phyloP scores from a whole-genome alignment of 2,888 invertebrate species.

The Papilio elwesi region DNA sequence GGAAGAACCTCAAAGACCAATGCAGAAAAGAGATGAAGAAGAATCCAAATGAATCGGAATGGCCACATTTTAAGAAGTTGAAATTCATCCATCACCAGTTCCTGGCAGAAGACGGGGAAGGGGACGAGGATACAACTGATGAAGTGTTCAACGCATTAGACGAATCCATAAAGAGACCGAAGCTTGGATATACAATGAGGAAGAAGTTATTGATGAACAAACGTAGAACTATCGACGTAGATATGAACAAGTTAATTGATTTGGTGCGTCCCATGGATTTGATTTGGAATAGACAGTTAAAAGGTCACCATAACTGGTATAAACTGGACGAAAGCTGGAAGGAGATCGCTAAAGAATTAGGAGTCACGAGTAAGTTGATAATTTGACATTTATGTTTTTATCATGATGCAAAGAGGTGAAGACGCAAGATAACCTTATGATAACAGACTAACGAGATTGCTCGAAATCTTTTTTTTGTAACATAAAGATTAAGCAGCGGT shows the following conservation, averaged over 20 bases:
- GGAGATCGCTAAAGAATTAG: slow-evolving; percentile 73
- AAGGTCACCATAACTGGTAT: slow-evolving; percentile 80
- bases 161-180: slow-evolving; percentile 74
- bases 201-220: slow-evolving; percentile 77
- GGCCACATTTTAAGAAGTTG: slow-evolving; percentile 75
- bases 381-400: not conserved
- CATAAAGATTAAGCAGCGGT: no score
- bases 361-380: slow-evolving; percentile 71
- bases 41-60: slow-evolving; percentile 69
- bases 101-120: slow-evolving; percentile 73
- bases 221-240: slow-evolving; percentile 72
- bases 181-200: slow-evolving; percentile 76
- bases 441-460: no score
- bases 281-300: slow-evolving; percentile 77
- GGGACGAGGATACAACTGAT: slow-evolving; percentile 69
- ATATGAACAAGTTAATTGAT: slow-evolving; percentile 74
- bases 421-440: no score
- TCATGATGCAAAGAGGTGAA: not conserved
- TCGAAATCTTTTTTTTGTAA: no score
- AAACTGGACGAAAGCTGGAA: slow-evolving; percentile 79
- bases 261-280: slow-evolving; percentile 70
- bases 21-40: slow-evolving; percentile 81
- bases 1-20: slow-evolving; percentile 81
- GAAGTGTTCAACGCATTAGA: slow-evolving; percentile 71
- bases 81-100: slow-evolving; percentile 77